These are phyloP conservation scores for Arenaria interpres DNA, from an alignment of 2,113 vertebrate genomes.

Conservation along the genomic window DNA sequence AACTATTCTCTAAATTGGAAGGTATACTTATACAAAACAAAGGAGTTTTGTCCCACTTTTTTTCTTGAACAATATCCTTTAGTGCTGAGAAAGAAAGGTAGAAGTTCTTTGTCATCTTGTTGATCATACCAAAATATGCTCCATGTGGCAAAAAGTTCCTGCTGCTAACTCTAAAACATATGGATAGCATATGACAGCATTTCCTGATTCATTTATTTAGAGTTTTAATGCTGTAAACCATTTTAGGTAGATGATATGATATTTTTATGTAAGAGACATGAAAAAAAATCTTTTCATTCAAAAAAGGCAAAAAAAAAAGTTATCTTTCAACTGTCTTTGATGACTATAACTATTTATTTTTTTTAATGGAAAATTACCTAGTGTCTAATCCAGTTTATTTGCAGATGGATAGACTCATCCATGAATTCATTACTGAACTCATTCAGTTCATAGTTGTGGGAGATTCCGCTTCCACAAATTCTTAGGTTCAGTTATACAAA, in stretches of 20 bases:
- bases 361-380: not conserved
- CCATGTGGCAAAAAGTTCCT: not conserved
- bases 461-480: not conserved
- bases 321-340: not conserved
- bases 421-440: not conserved
- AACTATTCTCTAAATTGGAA: not conserved
- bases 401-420: not conserved
- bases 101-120: not conserved
- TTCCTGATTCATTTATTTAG: not conserved
- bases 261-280: not conserved
- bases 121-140: not conserved
- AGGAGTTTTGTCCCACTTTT: not conserved
- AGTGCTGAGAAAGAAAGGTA: not conserved
- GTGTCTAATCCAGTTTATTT: not conserved
- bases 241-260: not conserved
- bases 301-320: not conserved
- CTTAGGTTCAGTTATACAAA: not conserved
- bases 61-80: not conserved
- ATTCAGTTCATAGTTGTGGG: not conserved
- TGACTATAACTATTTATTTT: not conserved
- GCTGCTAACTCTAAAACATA: not conserved
- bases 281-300: not conserved
- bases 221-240: not conserved
- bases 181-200: not conserved
- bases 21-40: not conserved